Percentiles rank a stretch among this genome's conserved stretches.
Conservation (phyloP, 2,888 invertebrate genomes). For the Poecilobothrus nobilitatus region DNA sequence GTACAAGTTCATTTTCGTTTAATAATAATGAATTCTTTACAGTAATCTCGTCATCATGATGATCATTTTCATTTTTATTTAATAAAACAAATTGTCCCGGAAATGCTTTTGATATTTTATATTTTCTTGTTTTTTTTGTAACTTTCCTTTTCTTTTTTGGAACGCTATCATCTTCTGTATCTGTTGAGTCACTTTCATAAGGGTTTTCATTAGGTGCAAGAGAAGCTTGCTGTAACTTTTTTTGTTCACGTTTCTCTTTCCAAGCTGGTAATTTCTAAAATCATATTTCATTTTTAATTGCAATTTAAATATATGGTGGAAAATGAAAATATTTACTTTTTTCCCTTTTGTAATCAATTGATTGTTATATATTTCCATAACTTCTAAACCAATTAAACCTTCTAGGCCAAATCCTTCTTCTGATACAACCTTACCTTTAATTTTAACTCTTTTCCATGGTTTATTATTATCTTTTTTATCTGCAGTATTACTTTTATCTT, state of each 20-base stretch:
- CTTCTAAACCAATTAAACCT: constrained; percentile 69
- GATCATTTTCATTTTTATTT: constrained; percentile 24
- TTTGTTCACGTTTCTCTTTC: not conserved
- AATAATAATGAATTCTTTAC: no score
- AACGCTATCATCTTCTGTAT: not conserved
- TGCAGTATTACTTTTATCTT: not conserved
- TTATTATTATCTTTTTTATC: constrained; percentile 15
- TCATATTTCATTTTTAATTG: not conserved
- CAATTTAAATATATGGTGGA: not conserved
- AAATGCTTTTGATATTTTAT: constrained; percentile 8
- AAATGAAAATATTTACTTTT: constrained; percentile 38
- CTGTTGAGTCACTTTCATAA: not conserved
- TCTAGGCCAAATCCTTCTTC: constrained; percentile 49
- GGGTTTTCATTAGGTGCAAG: not conserved
- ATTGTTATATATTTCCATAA: constrained; percentile 59
- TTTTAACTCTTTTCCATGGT: constrained; percentile 56
- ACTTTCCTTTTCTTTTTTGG: constrained; percentile 19
- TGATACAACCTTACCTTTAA: constrained; percentile 50
- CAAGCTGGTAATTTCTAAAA: not conserved
- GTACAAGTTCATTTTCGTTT: not conserved
- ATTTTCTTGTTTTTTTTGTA: constrained; percentile 22
- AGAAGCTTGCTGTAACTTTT: not conserved
- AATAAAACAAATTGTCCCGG: constrained; percentile 31
- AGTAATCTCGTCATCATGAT: not conserved
- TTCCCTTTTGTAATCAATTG: constrained; percentile 40